Percentiles rank a stretch among this genome's conserved stretches.
Evolutionary conservation across 2,113 vertebrate genomes (phyloP).

Genomic region (Tangachromis dhanisi): DNA sequence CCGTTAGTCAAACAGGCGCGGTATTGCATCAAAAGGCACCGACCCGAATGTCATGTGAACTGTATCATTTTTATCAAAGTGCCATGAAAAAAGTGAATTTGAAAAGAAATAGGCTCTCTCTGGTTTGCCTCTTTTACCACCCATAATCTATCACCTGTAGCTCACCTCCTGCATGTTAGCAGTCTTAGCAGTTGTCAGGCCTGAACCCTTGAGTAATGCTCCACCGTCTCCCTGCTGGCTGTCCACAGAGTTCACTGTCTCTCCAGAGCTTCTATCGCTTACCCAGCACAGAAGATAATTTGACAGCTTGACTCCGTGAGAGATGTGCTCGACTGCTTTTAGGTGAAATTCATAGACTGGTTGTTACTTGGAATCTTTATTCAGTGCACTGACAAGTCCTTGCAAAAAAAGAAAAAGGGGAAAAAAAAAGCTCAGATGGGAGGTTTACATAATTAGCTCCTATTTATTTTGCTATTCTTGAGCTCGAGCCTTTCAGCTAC

Average conservation of each 20-base stretch:
- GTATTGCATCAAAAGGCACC: conserved; percentile 26
- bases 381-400: not conserved
- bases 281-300: not conserved
- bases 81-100: not conserved
- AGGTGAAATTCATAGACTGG: conserved; percentile 4
- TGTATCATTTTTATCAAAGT: conserved; percentile 20
- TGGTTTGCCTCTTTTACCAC: not conserved
- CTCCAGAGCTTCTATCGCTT: not conserved
- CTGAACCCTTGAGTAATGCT: not conserved
- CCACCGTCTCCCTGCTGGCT: not conserved
- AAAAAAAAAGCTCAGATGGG: not conserved
- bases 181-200: not conserved
- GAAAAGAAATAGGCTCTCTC: not conserved
- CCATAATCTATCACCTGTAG: not conserved
- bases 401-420: not conserved
- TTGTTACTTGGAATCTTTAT: conserved; percentile 26
- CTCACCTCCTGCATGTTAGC: not conserved
- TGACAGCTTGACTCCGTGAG: conserved; percentile 19
- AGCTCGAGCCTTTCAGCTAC: not conserved
- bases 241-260: not conserved
- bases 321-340: conserved; percentile 12
- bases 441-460: conserved; percentile 24
- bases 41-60: conserved; percentile 10
- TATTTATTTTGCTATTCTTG: conserved; percentile 23
- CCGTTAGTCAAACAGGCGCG: conserved; percentile 22